Evolutionary conservation across 1,140 invertebrate species (phyloP).

Genomic region (Apolygus lucorum): DNA sequence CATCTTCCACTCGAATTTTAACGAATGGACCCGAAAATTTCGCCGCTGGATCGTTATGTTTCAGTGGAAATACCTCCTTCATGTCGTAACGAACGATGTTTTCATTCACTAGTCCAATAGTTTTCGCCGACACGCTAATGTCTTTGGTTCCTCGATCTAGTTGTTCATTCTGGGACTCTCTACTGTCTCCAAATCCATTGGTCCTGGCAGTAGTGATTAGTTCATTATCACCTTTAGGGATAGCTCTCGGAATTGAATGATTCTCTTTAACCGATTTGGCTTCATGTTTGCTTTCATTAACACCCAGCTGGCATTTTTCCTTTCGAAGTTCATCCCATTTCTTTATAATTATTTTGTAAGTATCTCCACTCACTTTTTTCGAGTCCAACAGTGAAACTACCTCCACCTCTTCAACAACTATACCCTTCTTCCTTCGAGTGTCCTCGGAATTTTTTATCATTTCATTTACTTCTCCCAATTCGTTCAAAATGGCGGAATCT

Average conservation of each 20-base stretch:
- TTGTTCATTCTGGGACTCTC: not conserved
- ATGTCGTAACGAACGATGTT: too few relatives aligned
- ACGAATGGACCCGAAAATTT: not conserved
- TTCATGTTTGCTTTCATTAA: not conserved
- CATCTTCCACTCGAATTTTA: not conserved
- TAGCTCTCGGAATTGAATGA: not conserved
- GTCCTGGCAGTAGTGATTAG: not conserved
- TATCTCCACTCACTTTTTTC: not conserved
- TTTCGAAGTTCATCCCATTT: not conserved
- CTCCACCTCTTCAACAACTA: not conserved
- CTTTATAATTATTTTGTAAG: not conserved
- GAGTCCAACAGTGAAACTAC: not conserved
- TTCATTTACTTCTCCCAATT: not conserved
- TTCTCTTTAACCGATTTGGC: not conserved
- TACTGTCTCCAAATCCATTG: not conserved
- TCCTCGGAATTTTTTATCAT: not conserved
- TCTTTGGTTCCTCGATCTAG: not conserved
- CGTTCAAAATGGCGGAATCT: not conserved
- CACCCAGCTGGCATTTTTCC: not conserved
- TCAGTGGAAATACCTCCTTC: not conserved
- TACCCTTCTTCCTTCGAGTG: not conserved
- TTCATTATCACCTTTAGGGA: not conserved
- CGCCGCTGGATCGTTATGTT: not conserved
- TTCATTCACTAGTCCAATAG: too few relatives aligned
- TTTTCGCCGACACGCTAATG: too few relatives aligned